phyloP scores from a whole-genome alignment of 2,113 vertebrate species.

The Bungarus multicinctus region DNA sequence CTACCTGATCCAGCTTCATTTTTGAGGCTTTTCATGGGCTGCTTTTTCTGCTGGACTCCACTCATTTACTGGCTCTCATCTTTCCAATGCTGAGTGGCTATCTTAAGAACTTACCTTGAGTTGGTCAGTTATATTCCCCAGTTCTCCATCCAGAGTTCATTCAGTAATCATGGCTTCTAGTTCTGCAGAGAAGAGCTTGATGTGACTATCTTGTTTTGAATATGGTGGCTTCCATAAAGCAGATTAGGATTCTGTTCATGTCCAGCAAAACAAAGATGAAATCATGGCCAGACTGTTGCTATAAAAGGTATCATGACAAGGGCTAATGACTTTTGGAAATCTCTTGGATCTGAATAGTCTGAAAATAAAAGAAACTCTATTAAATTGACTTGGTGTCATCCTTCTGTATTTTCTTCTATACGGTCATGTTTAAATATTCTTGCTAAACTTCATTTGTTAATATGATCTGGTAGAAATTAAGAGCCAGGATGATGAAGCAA shows the following conservation, averaged over 20 bases:
- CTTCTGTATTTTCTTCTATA: neutral
- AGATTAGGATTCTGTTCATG: neutral
- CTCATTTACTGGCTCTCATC: neutral
- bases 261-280: neutral
- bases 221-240: neutral
- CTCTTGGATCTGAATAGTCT: neutral
- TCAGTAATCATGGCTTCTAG: neutral
- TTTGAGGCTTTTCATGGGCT: conserved; percentile 44
- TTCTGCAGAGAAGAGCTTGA: neutral
- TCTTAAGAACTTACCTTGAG: neutral
- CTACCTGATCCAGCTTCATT: conserved; percentile 81
- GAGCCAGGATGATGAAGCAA: neutral
- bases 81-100: neutral
- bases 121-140: neutral
- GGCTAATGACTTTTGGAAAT: neutral
- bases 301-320: neutral
- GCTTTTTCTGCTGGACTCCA: neutral
- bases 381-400: neutral
- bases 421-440: neutral
- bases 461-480: no score
- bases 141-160: neutral
- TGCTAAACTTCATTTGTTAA: neutral
- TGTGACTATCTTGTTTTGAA: neutral
- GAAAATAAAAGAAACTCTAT: neutral
- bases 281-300: neutral